Evolutionary conservation across 23 tunicate species (phyloP), one percentile per base, ranked within the genome.

Genomic region (Ascidia mentula): DNA sequence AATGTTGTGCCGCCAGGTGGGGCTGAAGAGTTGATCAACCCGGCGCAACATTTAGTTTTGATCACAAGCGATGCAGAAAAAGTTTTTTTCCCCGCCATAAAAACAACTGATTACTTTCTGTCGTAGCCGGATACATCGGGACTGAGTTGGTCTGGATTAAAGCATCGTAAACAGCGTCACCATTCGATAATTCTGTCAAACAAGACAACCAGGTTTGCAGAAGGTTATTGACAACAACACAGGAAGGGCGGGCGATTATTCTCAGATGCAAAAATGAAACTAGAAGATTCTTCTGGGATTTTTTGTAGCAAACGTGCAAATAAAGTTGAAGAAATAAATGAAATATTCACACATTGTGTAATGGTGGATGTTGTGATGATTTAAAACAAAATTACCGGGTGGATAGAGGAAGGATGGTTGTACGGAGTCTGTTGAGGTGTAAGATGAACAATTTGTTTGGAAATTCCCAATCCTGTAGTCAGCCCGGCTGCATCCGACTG

Each of bases 181-280:
- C 80, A 45, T 81, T 81, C 36, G 96, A 90, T 18, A 90, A 74
- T 40, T 38, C 96, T 90, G 87, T 2, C 72, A 77, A 32, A 37
- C 36, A 61, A 70, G n/a, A n/a, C n/a, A n/a, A n/a, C n/a, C n/a
- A n/a, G n/a, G n/a, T n/a, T n/a, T n/a, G n/a, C n/a, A n/a, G n/a
- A n/a, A n/a, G n/a, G n/a, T n/a, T n/a, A n/a, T n/a, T n/a, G n/a
- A n/a, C n/a, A n/a, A n/a, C n/a, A n/a, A n/a, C n/a, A n/a, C n/a
- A n/a, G n/a, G n/a, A n/a, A n/a, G n/a, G n/a, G n/a, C n/a, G n/a
- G n/a, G n/a, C n/a, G n/a, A n/a, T n/a, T n/a, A n/a, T n/a, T n/a
- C n/a, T n/a, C n/a, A n/a, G n/a, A n/a, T n/a, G n/a, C n/a, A n/a
- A n/a, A n/a, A n/a, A n/a, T n/a, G n/a, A n/a, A n/a, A n/a, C n/a